Conservation (phyloP, 2,113 vertebrate species). For the Clarias gariepinus region DNA sequence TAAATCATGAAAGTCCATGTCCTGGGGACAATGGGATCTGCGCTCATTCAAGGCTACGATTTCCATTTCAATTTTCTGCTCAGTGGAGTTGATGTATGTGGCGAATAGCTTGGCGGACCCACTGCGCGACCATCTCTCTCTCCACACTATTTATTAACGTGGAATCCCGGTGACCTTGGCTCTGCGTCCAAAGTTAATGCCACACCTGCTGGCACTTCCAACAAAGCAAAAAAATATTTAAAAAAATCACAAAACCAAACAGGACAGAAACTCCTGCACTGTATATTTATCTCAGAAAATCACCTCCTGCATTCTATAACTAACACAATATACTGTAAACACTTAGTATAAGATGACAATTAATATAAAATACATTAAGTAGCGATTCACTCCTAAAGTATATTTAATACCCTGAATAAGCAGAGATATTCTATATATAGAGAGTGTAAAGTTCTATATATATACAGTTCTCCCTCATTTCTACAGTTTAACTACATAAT, state of each 20-base stretch:
- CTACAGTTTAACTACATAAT: background rate
- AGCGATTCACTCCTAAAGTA: background rate
- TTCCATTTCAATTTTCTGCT: constrained; percentile 82
- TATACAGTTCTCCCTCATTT: background rate
- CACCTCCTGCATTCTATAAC: background rate
- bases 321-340: background rate
- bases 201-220: constrained; percentile 47
- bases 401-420: background rate
- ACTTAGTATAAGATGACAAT: background rate
- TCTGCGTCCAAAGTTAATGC: constrained; percentile 33
- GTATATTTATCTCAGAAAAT: constrained; percentile 18
- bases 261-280: constrained; percentile 20
- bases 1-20: constrained; percentile 73
- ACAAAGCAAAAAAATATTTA: constrained; percentile 37
- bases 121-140: constrained; percentile 55
- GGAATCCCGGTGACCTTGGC: constrained; percentile 67
- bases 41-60: constrained; percentile 76
- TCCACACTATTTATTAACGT: constrained; percentile 64
- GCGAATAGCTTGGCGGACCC: constrained; percentile 65
- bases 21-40: constrained; percentile 70
- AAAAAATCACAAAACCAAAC: constrained; percentile 22
- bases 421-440: background rate
- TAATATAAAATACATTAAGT: background rate
- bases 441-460: too few relatives aligned
- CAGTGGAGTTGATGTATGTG: constrained; percentile 79